Conservation (phyloP, 2,797 vertebrate genomes). For the Liparis tanakae region DNA sequence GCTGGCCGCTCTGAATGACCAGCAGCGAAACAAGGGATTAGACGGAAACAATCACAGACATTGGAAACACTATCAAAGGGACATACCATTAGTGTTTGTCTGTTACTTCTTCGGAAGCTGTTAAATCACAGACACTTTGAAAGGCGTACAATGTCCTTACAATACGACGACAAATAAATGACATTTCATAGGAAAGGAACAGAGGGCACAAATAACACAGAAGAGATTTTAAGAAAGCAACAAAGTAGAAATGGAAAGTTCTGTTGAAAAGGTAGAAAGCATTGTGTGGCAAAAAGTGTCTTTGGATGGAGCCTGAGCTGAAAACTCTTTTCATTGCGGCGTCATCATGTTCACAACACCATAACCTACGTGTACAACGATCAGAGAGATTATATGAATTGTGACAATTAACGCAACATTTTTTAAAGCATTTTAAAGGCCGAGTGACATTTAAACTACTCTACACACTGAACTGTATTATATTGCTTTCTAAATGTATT, state of each 20-base stretch:
- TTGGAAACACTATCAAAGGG: conserved; percentile 27
- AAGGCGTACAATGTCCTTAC: no score
- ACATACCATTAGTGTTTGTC: background rate
- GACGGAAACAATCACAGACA: conserved; percentile 8
- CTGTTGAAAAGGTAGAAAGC: background rate
- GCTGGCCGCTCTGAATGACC: conserved; percentile 16
- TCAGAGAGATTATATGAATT: background rate
- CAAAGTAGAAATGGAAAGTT: background rate
- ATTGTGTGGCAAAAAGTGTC: background rate
- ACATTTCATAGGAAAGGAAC: background rate
- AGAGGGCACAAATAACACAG: background rate
- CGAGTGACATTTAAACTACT: background rate
- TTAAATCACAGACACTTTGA: background rate
- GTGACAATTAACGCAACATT: background rate
- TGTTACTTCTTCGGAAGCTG: background rate
- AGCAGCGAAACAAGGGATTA: background rate
- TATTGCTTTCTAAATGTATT: background rate
- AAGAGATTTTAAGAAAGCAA: background rate
- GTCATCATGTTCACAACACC: background rate
- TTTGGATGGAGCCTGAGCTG: background rate
- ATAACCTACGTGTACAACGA: background rate
- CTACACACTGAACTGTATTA: background rate
- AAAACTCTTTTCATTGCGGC: background rate
- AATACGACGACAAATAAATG: background rate
- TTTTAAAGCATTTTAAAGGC: background rate